phyloP scores from a whole-genome alignment of 2,113 vertebrate genomes.

The Cyprinodon variegatus region DNA sequence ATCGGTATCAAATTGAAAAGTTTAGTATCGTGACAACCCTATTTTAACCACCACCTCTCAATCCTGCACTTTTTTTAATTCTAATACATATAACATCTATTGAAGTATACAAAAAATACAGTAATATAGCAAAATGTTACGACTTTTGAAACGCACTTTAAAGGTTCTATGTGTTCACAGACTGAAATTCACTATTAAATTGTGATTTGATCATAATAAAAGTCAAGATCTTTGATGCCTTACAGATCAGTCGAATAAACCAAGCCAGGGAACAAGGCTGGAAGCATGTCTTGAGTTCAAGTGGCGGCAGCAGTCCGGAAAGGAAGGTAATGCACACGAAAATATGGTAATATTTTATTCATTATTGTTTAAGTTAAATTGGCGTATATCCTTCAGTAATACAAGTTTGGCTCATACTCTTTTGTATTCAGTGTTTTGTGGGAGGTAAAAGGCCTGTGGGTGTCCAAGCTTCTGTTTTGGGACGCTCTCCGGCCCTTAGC shows the following conservation, averaged over 20 bases:
- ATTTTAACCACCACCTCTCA: neutral
- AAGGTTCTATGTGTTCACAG: neutral
- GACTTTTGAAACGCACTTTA: neutral
- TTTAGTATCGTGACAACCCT: too few relatives aligned
- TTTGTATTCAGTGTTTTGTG: slow-evolving; percentile 66
- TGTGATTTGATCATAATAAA: slow-evolving; percentile 1
- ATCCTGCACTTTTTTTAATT: neutral
- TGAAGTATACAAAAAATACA: too few relatives aligned
- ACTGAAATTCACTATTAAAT: neutral
- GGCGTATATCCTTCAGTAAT: neutral
- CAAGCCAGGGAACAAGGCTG: slow-evolving; percentile 97
- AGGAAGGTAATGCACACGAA: slow-evolving; percentile 68
- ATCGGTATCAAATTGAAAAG: too few relatives aligned
- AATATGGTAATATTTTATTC: too few relatives aligned
- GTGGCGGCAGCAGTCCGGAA: slow-evolving; percentile 85
- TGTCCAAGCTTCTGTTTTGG: slow-evolving; percentile 27
- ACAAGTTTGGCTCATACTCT: neutral
- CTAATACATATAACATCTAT: too few relatives aligned
- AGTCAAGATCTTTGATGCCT: slow-evolving; percentile 9
- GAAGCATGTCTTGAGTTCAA: slow-evolving; percentile 90
- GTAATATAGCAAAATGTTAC: too few relatives aligned
- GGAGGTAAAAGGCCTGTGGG: slow-evolving; percentile 52
- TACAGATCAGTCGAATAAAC: slow-evolving; percentile 92
- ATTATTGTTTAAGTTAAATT: neutral
- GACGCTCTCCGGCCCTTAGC: slow-evolving; percentile 42